Conservation (phyloP, 2,888 invertebrate genomes). For the Hedya salicella region DNA sequence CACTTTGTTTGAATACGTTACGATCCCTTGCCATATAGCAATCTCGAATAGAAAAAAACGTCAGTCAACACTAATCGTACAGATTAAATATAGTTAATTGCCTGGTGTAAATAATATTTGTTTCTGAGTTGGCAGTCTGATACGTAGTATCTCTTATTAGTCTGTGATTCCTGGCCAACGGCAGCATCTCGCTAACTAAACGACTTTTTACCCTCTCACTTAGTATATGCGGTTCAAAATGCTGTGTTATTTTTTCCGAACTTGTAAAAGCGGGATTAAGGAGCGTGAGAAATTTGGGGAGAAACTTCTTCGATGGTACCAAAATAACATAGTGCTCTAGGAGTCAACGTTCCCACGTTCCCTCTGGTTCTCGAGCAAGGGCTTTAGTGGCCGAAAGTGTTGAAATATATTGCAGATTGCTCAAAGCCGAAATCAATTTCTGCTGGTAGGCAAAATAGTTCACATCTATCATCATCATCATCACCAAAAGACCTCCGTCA, state of each 20-base stretch:
- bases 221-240: slow-evolving; percentile 52
- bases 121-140: too few relatives aligned
- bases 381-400: background rate
- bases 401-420: background rate
- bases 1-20: too few relatives aligned
- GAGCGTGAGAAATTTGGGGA: slow-evolving; percentile 85
- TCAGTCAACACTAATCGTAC: too few relatives aligned
- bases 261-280: slow-evolving; percentile 71
- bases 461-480: too few relatives aligned
- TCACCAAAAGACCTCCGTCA: too few relatives aligned
- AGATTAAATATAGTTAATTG: too few relatives aligned
- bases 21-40: too few relatives aligned
- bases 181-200: background rate
- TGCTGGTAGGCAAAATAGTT: background rate
- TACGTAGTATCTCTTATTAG: too few relatives aligned
- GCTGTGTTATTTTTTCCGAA: slow-evolving; percentile 54
- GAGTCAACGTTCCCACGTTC: slow-evolving; percentile 69
- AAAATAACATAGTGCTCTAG: slow-evolving; percentile 64
- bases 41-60: too few relatives aligned
- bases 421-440: background rate
- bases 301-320: slow-evolving; percentile 79
- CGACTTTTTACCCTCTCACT: too few relatives aligned
- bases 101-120: too few relatives aligned
- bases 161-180: background rate
- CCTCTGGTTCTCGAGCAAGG: slow-evolving; percentile 40